Conservation (phyloP, 2,797 vertebrate species). For the Sebastes itinus region DNA sequence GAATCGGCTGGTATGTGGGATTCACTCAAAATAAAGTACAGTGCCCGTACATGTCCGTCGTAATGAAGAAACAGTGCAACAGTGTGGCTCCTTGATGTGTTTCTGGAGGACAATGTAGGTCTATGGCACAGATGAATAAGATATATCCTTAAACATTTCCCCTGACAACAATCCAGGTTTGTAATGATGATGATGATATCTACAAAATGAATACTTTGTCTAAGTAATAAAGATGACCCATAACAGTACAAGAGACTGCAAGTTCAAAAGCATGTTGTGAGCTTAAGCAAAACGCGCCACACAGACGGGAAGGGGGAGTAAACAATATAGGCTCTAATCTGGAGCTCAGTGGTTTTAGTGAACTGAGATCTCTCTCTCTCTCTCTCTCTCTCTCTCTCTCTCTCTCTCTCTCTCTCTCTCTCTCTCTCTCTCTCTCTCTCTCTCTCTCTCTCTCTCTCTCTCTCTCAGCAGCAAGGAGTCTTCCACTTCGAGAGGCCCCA, state of each 20-base stretch:
- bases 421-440: constrained; percentile 25
- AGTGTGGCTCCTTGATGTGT: background rate
- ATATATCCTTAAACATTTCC: background rate
- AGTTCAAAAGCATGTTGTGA: constrained; percentile 3
- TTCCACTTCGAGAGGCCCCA: constrained; percentile 50
- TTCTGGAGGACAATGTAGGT: background rate
- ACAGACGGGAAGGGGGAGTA: constrained; percentile 21
- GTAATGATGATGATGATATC: background rate
- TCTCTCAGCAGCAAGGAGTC: constrained; percentile 57
- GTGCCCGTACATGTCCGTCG: background rate
- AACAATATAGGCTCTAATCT: constrained; percentile 41
- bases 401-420: constrained; percentile 17
- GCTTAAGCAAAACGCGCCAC: background rate
- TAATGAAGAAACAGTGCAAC: background rate
- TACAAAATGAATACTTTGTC: background rate
- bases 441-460: constrained; percentile 14
- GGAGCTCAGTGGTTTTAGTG: constrained; percentile 43
- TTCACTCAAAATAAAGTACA: background rate
- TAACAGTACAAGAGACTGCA: background rate
- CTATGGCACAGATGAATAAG: background rate
- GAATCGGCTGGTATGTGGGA: background rate
- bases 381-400: constrained; percentile 20
- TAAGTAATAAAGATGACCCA: background rate
- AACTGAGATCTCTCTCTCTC: constrained; percentile 29
- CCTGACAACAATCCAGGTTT: background rate